These are phyloP conservation scores for Onthophagus sagittarius DNA, from an alignment of 2,888 invertebrate species.

Conservation along the genomic window DNA sequence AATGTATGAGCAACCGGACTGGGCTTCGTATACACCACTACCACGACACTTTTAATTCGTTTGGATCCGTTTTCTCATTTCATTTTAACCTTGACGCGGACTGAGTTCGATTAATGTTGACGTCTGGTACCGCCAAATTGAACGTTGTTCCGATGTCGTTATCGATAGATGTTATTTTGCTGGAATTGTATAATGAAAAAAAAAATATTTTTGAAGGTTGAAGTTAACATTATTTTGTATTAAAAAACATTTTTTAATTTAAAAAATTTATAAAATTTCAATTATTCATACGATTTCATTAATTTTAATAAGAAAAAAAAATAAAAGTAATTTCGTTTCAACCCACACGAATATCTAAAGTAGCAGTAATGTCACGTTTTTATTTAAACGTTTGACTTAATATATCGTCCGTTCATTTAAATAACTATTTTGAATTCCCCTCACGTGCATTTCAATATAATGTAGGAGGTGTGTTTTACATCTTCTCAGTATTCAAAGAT, in stretches of 20 bases:
- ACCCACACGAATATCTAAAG: background rate
- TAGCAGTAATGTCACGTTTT: background rate
- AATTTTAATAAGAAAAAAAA: no score
- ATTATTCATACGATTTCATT: no score
- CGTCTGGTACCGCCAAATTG: background rate
- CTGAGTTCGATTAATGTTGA: background rate
- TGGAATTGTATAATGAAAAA: background rate
- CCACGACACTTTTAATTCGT: background rate
- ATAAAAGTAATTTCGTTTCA: background rate
- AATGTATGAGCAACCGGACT: background rate
- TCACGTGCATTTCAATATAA: background rate
- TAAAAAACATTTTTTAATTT: no score
- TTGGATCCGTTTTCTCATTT: background rate
- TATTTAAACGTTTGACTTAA: background rate
- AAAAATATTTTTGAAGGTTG: background rate
- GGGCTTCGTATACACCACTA: background rate
- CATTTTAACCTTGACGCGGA: background rate
- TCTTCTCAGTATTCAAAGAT: background rate
- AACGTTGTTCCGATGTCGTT: background rate
- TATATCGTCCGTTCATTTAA: background rate
- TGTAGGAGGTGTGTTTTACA: background rate
- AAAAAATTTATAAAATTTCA: no score
- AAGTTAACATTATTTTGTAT: background rate
- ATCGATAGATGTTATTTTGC: background rate
- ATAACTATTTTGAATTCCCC: background rate